Base-by-base conservation (phyloP, 2,797 vertebrate species). In the Pipistrellus pygmaeus region DNA sequence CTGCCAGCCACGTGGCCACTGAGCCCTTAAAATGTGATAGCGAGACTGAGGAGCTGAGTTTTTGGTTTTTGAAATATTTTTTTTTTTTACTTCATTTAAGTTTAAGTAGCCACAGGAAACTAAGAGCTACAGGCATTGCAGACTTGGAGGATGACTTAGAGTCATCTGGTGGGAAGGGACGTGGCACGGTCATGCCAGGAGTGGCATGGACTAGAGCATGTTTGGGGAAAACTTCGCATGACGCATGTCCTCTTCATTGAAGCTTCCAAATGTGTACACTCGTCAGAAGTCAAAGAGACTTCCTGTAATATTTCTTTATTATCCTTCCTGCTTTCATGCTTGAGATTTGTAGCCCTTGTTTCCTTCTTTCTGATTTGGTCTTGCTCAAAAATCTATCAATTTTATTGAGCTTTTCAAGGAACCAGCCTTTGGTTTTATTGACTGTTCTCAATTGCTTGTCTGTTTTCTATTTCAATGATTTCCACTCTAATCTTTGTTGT, bases 381-480 rank as follows among this genome's bases (percentile, higher is more conserved):
- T 90, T 69, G 20, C 18, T 85, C 57, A 5, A 85, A 60, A 60
- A 18, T 48, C 95, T 60, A 78, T 95, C 82, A 85, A 78, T 90
- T 85, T 48, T 90, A 93, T 93, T 66, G 94, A 96, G 64, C 48
- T 83, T 87, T 51, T 88, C 66, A 62, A 88, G n/a, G 75, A 95
- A 85, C 21, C 18, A 35, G 68, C 60, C 85, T 96, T 88, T 38
- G 44, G 57, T 55, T 75, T 71, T 75, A 93, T 95, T 90, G 88
- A 90, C 85, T 93, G 94, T 95, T 51, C 41, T 93, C 81, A 91
- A 88, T 92, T 92, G 73, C 82, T 92, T 90, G 53, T 93, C 78
- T 62, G 44, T 82, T 95, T 83, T 75, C 82, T 71, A 48, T 69
- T 69, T 75, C 80, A 96, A 88, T 66, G 94, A 96, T 88, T 93